Base-by-base conservation (phyloP, 2,797 vertebrate species). In the Dromococcyx pavoninus region DNA sequence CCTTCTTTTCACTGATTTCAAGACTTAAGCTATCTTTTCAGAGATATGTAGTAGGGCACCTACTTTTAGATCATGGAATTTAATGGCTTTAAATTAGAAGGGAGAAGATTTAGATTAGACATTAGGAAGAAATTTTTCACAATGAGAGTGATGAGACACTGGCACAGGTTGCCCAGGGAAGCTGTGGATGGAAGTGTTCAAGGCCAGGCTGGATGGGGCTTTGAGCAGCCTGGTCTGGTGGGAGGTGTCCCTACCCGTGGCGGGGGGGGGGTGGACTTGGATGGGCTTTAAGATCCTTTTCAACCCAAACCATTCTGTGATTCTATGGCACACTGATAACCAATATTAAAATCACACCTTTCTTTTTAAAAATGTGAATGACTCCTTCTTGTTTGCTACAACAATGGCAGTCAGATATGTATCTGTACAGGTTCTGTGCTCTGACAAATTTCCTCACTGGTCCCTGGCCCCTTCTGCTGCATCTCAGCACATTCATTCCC, bases 371-470 rank as follows among this genome's bases (percentile, higher is more conserved):
- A 75, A 78, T 54, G n/a, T 39, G 53, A 79, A 66, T 28, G 2
- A 66, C 46, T 76, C 51, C 17, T 82, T 70, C 64, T 70, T 70
- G 30, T 69, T 54, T 75, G 30, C 66, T 75, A 50, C 35, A 46
- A 43, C 43, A 46, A 32, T 9, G 2, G 1, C 27, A 46, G 43
- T 27, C 43, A 86, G 35, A 32, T 37, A 35, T 0, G 0, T 44
- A 64, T 37, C 89, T 32, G 9, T 56, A 15, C 39, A 56, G 64
- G 15, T 28, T 92, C 81, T 57, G 10, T 61, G 27, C 41, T 72
- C 56, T 46, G 35, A 30, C 57, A 65, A 64, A 51, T 57, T 46
- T 22, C 37, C 39, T 70, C 13, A 28, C 15, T 37, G 17, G 10
- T 28, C 25, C 44, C 24, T 65, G 17, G 19, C 78, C 17, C 19